Evolutionary conservation across 1,140 invertebrate species (phyloP).

Genomic region (Lineus longissimus): DNA sequence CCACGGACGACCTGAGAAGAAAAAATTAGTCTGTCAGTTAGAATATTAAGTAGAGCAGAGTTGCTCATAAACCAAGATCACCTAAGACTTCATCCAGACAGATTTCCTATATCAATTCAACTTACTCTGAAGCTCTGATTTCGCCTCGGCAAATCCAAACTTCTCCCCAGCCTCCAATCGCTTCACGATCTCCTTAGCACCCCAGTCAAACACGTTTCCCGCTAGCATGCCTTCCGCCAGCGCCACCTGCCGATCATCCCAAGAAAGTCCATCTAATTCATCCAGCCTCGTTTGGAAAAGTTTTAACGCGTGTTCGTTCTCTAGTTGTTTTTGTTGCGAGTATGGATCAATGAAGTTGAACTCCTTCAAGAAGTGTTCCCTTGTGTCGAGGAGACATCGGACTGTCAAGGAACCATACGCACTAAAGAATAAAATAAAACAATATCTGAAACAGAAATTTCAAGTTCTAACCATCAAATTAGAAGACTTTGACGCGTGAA

Average conservation of each 20-base stretch:
- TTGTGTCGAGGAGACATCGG: conserved; percentile 81
- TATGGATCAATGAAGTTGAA: conserved; percentile 92
- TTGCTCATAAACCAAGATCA: too few relatives aligned
- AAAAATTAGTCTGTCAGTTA: not conserved
- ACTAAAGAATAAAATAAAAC: conserved; percentile 55
- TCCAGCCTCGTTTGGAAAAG: conserved; percentile 57
- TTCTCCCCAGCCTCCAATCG: conserved; percentile 71
- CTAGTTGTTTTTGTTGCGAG: conserved; percentile 69
- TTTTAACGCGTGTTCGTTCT: conserved; percentile 65
- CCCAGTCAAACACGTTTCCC: conserved; percentile 97
- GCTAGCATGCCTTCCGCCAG: conserved; percentile 64
- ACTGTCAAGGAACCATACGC: conserved; percentile 83
- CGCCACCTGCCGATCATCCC: conserved; percentile 58
- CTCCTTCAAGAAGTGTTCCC: conserved; percentile 84
- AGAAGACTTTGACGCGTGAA: too few relatives aligned
- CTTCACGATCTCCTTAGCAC: conserved; percentile 78
- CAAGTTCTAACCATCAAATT: not conserved
- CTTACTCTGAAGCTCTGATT: conserved; percentile 66
- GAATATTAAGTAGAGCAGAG: too few relatives aligned
- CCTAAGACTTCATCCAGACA: too few relatives aligned
- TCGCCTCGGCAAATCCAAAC: conserved; percentile 80
- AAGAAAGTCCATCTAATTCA: conserved; percentile 58
- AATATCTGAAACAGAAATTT: conserved; percentile 3
- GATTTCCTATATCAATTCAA: not conserved
- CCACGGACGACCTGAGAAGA: conserved; percentile 75